These are phyloP conservation scores for Lophius piscatorius DNA, from an alignment of 2,113 vertebrate species.

Conservation along the genomic window DNA sequence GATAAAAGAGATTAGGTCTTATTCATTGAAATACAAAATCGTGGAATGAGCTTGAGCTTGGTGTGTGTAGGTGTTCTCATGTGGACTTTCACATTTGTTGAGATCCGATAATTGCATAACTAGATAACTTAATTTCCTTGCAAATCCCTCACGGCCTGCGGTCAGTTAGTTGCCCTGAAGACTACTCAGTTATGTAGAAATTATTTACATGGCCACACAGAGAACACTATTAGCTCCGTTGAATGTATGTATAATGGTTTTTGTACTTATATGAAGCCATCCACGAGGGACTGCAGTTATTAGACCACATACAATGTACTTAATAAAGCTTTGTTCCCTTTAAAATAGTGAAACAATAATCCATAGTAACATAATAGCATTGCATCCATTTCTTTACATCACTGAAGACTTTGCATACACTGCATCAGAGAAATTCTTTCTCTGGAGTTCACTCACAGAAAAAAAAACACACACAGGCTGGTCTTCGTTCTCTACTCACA, in stretches of 20 bases:
- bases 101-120: conserved; percentile 31
- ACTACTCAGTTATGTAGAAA: conserved; percentile 16
- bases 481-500: neutral
- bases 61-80: conserved; percentile 4
- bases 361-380: neutral
- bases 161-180: neutral
- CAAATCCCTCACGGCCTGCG: conserved; percentile 21
- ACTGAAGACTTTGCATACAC: neutral
- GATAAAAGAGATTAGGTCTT: conserved; percentile 6
- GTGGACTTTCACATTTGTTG: conserved; percentile 17
- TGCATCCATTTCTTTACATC: conserved; percentile 11
- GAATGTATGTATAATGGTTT: neutral
- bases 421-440: neutral
- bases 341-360: neutral
- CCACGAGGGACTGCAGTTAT: neutral
- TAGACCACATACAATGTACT: conserved; percentile 7
- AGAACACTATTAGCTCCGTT: conserved; percentile 33
- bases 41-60: conserved; percentile 23
- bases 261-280: conserved; percentile 24
- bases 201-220: conserved; percentile 24
- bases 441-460: neutral
- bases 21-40: conserved; percentile 14
- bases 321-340: conserved; percentile 26
- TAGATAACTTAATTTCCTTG: conserved; percentile 33
- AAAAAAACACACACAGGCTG: neutral